Evolutionary conservation across 2,113 vertebrate genomes (phyloP), one percentile per base, ranked within the genome.

Genomic region (Rattus rattus): DNA sequence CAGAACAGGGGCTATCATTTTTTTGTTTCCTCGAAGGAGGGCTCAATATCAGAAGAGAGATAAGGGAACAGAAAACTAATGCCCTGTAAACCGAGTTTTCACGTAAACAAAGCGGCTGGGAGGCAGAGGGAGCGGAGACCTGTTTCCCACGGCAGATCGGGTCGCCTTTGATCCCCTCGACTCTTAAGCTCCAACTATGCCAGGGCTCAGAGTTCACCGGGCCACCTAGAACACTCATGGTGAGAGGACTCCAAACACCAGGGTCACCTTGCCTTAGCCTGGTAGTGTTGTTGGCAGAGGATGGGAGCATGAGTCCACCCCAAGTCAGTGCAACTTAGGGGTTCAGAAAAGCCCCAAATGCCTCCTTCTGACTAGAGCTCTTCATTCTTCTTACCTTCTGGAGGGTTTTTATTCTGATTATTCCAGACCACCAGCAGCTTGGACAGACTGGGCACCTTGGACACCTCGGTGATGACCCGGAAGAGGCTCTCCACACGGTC

Each of bases 361-460:
- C n/a, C 56, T 75, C 6, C 22, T 16, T 24, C 61, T 43, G 3
- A 39, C 8, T 36, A 14, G 2, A 8, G 10, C 14, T 79, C 86
- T 49, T 0, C 5, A 20, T 39, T 28, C 1, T 26, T 72, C 97
- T 99, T 98, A 99, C 99, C 99, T 99, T 99, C 99, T 16, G 99
- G 99, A 9, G 99, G 99, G 95, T 98, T 99, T 97, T 99, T 99
- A 97, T 99, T 99, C 98, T 99, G 99, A 97, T 99, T 99, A 97
- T 99, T 99, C 99, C 99, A 99, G 84, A 99, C 99, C 22, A 99
- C 99, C 54, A 99, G 95, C 88, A 99, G 97, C 95, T 99, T 99
- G 95, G 99, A 99, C 6, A 99, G 98, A 94, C 99, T 99, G 1
- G 99, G 99, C 96, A 99, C 99, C 97, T 99, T 99, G 54, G 99